Percentiles rank a stretch among this genome's conserved stretches.
Evolutionary conservation across 2,888 invertebrate genomes (phyloP).

Genomic region (Therioaphis trifolii): DNA sequence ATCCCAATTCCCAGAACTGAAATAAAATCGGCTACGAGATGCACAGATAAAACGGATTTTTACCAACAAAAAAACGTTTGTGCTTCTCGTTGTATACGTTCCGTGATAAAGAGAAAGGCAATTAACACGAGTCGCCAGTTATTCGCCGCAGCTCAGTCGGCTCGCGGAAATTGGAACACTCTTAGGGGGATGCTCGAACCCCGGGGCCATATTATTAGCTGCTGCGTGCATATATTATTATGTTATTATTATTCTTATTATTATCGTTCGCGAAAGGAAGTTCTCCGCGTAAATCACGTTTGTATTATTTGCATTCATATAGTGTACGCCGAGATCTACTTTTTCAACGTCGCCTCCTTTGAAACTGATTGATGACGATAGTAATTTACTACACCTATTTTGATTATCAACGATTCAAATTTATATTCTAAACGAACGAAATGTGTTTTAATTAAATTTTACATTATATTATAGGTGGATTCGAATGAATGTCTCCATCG

Average conservation of each 20-base stretch:
- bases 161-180: conserved; percentile 39
- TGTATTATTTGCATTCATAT: background rate
- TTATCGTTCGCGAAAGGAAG: conserved; percentile 12
- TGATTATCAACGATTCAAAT: background rate
- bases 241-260: background rate
- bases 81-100: background rate
- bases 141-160: too few species aligned
- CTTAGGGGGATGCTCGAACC: background rate
- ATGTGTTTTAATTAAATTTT: background rate
- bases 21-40: conserved; percentile 19
- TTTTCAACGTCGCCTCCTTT: background rate
- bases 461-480: too few species aligned
- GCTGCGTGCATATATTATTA: background rate
- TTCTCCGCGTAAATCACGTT: background rate
- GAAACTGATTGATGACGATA: conserved; percentile 13
- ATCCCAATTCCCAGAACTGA: background rate
- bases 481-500: too few species aligned
- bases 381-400: background rate
- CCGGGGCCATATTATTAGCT: background rate
- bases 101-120: conserved; percentile 24
- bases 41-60: background rate
- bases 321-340: background rate
- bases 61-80: background rate
- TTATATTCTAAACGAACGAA: background rate
- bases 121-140: conserved; percentile 33